Conservation (phyloP, 2,888 invertebrate species). For the Temnothorax rugatulus region DNA sequence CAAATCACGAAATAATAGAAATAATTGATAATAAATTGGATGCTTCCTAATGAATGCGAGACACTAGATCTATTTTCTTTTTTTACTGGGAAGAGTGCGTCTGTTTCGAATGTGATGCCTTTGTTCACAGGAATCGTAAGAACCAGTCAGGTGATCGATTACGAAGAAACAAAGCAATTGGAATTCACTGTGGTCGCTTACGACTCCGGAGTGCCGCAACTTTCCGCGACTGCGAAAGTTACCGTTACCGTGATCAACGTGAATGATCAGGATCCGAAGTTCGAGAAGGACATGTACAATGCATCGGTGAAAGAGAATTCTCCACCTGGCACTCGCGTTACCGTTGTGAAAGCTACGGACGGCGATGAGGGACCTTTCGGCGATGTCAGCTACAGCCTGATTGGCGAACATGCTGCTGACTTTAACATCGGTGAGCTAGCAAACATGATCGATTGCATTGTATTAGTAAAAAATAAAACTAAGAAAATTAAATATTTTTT, state of each 20-base stretch:
- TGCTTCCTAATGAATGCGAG: not conserved
- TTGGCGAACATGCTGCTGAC: constrained; percentile 91
- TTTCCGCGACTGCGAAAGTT: constrained; percentile 93
- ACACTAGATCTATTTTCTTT: not conserved
- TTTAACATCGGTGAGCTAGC: constrained; percentile 90
- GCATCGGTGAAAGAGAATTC: constrained; percentile 93
- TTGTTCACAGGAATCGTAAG: constrained; percentile 90
- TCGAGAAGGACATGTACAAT: constrained; percentile 90
- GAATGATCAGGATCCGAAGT: constrained; percentile 95
- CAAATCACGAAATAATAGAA: not conserved
- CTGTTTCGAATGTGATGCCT: not conserved
- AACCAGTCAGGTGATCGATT: constrained; percentile 93
- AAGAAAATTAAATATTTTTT: constrained; percentile 23
- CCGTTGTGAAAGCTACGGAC: constrained; percentile 92
- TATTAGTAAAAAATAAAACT: not conserved
- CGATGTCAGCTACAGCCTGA: constrained; percentile 91
- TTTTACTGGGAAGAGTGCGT: not conserved
- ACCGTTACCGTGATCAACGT: constrained; percentile 93
- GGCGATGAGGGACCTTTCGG: constrained; percentile 93
- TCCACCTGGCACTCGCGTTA: constrained; percentile 90
- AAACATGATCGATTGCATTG: not conserved
- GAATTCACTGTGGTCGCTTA: constrained; percentile 94
- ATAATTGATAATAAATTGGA: not conserved
- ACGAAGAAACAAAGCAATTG: constrained; percentile 91
- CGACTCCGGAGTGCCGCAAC: constrained; percentile 95